phyloP scores from a whole-genome alignment of 2,888 invertebrate species.

The Serripes groenlandicus region DNA sequence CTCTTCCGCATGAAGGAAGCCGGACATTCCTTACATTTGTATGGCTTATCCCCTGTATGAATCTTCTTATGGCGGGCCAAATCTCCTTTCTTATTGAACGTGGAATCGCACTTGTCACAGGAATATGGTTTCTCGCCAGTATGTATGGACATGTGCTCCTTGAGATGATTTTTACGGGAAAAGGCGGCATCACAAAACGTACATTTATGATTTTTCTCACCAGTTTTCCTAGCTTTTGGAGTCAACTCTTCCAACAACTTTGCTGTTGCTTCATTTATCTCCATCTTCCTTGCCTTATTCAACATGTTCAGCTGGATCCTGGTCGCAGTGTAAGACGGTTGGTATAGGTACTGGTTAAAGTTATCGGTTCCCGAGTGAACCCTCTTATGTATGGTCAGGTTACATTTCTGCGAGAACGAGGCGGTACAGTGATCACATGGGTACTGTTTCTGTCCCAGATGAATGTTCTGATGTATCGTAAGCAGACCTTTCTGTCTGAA shows the following conservation, averaged over 20 bases:
- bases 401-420: slow-evolving; percentile 19
- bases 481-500: slow-evolving; percentile 19
- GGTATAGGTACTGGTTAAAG: slow-evolving; percentile 17
- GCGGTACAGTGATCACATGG: slow-evolving; percentile 9
- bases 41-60: background rate
- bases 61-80: background rate
- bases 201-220: slow-evolving; percentile 14
- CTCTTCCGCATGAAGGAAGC: slow-evolving; percentile 7
- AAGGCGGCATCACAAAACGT: slow-evolving; percentile 15
- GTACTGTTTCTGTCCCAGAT: slow-evolving; percentile 7
- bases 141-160: slow-evolving; percentile 7
- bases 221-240: background rate
- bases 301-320: slow-evolving; percentile 24
- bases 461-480: slow-evolving; percentile 17
- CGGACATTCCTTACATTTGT: slow-evolving; percentile 13
- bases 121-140: slow-evolving; percentile 11
- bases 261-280: slow-evolving; percentile 16
- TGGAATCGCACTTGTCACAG: background rate
- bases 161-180: slow-evolving; percentile 1
- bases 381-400: slow-evolving; percentile 15
- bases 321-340: slow-evolving; percentile 10
- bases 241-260: slow-evolving; percentile 12
- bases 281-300: slow-evolving; percentile 21
- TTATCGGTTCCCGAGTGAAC: slow-evolving; percentile 10
- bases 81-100: background rate